These are phyloP conservation scores for Poeciliopsis prolifica DNA, from an alignment of 2,113 vertebrate species.

Conservation along the genomic window DNA sequence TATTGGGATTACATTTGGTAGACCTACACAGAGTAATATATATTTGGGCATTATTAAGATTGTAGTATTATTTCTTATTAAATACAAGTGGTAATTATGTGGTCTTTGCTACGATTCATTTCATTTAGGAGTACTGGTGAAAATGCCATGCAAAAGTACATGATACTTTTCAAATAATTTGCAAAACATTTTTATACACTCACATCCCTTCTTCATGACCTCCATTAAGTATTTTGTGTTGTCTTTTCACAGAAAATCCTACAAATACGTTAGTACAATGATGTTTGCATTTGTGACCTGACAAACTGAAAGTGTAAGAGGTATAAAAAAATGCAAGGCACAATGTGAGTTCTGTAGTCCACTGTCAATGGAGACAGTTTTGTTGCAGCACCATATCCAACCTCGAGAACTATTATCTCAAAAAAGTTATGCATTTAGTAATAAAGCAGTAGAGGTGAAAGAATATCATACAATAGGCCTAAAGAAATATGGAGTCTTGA, in stretches of 20 bases:
- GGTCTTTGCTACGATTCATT: no score
- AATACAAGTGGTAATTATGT: neutral
- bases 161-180: neutral
- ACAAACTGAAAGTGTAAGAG: neutral
- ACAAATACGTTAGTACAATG: neutral
- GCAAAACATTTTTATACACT: neutral
- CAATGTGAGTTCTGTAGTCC: conserved; percentile 54
- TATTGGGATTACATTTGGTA: no score
- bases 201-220: neutral
- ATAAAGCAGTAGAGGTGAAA: conserved; percentile 14
- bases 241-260: neutral
- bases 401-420: conserved; percentile 53
- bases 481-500: no score
- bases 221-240: neutral
- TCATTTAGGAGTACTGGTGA: neutral
- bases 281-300: neutral
- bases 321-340: neutral
- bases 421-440: neutral
- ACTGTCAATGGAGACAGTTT: conserved; percentile 60
- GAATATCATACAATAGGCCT: neutral
- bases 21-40: no score
- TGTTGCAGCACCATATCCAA: conserved; percentile 63
- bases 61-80: no score
- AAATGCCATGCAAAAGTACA: neutral
- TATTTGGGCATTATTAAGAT: no score